Evolutionary conservation across 2,888 invertebrate species (phyloP).

Genomic region (Lapara coniferarum): DNA sequence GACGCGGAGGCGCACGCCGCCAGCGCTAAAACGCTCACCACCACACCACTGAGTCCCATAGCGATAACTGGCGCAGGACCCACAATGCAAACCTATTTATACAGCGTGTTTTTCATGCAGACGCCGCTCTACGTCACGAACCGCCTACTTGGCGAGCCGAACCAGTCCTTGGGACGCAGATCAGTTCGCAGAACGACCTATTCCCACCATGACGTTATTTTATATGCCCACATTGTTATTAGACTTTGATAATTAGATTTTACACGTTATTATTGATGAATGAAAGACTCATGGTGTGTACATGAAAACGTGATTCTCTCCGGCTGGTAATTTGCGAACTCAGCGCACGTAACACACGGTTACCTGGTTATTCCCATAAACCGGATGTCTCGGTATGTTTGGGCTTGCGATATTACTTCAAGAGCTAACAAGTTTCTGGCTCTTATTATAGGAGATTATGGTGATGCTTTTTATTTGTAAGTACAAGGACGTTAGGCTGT

Average conservation of each 20-base stretch:
- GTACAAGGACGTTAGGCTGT: slow-evolving; percentile 38
- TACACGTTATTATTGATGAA: slow-evolving; percentile 32
- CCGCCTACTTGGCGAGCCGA: slow-evolving; percentile 38
- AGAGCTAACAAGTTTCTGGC: slow-evolving; percentile 40
- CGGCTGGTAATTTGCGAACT: slow-evolving; percentile 60
- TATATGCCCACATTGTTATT: slow-evolving; percentile 34
- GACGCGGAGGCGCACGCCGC: slow-evolving; percentile 57
- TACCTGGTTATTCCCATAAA: slow-evolving; percentile 71
- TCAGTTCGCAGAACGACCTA: slow-evolving; percentile 49
- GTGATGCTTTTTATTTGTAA: slow-evolving; percentile 50
- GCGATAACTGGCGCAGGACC: slow-evolving; percentile 73
- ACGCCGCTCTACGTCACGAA: slow-evolving; percentile 59
- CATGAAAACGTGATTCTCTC: slow-evolving; percentile 44
- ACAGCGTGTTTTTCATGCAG: slow-evolving; percentile 65
- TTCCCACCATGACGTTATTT: slow-evolving; percentile 65
- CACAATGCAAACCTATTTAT: slow-evolving; percentile 74
- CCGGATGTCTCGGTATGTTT: slow-evolving; percentile 61
- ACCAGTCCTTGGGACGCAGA: slow-evolving; percentile 46
- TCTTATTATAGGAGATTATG: slow-evolving; percentile 49
- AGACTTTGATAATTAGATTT: slow-evolving; percentile 29
- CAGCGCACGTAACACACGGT: slow-evolving; percentile 52
- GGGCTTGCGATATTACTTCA: slow-evolving; percentile 42
- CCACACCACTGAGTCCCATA: slow-evolving; percentile 69
- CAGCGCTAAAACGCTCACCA: slow-evolving; percentile 63
- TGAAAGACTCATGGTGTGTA: slow-evolving; percentile 5